Percentiles rank a stretch among this genome's conserved stretches.
Evolutionary conservation across 1,140 invertebrate genomes (phyloP).

Genomic region (Artemia franciscana): DNA sequence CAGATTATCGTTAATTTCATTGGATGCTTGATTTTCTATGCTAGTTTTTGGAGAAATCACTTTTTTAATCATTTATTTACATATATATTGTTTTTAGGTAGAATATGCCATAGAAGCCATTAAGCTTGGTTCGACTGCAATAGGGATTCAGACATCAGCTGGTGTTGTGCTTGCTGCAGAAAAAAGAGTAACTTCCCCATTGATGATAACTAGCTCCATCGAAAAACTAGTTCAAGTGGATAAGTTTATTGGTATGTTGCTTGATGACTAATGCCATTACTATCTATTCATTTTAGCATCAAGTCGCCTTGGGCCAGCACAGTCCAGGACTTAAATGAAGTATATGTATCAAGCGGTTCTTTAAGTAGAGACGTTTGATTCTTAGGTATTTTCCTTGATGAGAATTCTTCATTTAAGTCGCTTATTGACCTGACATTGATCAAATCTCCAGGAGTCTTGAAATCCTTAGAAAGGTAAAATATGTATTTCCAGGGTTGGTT

Average conservation of each 20-base stretch:
- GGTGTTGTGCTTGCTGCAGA: constrained; percentile 90
- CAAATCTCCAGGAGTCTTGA: no score
- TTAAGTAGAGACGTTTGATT: background rate
- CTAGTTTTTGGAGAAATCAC: background rate
- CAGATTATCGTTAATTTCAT: background rate
- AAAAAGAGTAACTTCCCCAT: constrained; percentile 81
- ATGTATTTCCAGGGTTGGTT: no score
- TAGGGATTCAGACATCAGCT: constrained; percentile 86
- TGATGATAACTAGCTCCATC: constrained; percentile 88
- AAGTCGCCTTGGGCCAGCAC: no score
- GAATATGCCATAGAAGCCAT: constrained; percentile 99
- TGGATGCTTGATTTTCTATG: background rate
- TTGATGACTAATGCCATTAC: constrained; percentile 7
- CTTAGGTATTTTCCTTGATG: no score
- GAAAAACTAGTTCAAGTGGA: constrained; percentile 95
- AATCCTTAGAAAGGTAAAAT: no score
- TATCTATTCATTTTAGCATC: no score
- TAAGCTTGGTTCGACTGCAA: constrained; percentile 94
- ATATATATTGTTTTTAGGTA: constrained; percentile 27
- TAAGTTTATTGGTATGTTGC: constrained; percentile 56
- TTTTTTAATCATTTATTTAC: background rate
- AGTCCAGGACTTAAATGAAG: background rate
- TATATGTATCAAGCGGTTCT: background rate
- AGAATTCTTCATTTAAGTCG: no score
- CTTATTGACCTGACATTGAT: no score